Base-by-base conservation (phyloP, 1,140 invertebrate genomes). In the Lordiphosa collinella region DNA sequence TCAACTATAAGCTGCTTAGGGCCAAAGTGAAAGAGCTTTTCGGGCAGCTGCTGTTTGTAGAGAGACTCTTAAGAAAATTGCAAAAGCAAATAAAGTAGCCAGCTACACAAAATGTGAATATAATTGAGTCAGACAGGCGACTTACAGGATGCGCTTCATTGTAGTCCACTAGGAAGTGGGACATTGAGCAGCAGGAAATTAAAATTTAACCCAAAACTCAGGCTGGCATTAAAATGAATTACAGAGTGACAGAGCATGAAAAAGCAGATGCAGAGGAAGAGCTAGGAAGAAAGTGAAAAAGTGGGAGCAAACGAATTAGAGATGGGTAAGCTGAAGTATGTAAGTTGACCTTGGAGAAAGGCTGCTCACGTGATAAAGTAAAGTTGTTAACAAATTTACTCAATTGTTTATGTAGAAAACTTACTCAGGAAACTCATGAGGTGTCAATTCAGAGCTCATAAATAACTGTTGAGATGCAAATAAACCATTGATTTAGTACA, bases 111-210 rank as follows among this genome's bases (percentile, higher is more conserved):
- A 29, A 8, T 44, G 41, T 44, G 22, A 25, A 44, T 44, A 22
- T 44, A 44, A 44, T 44, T 44, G 41, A 44, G 22, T 22, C 41
- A 29, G 41, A 31, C 41, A 44, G 41, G 4, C 41, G 22, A 31
- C 41, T 31, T 44, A 29, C 25, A 44, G 41, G 41, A 44, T 31
- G 25, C 29, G 41, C 29, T 18, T 22, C 5, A 18, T 13, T 40
- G 13, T 18, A 44, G 25, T 44, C 22, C 38, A 12, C 37, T 43
- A 51, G 62, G 75, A 80, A 82, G 76, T 76, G 35, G 25, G 38
- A 60, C 72, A 71, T 66, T 75, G 76, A 76, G 71, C 62, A 59
- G 55, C 76, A 82, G 76, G 76, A 80, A 80, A 80, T 80, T 80
- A 80, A 62, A 76, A 80, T 80, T 80, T 58, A 63, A 57, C 47